Conservation (phyloP, 2,113 vertebrate genomes). For the Anguilla japonica region DNA sequence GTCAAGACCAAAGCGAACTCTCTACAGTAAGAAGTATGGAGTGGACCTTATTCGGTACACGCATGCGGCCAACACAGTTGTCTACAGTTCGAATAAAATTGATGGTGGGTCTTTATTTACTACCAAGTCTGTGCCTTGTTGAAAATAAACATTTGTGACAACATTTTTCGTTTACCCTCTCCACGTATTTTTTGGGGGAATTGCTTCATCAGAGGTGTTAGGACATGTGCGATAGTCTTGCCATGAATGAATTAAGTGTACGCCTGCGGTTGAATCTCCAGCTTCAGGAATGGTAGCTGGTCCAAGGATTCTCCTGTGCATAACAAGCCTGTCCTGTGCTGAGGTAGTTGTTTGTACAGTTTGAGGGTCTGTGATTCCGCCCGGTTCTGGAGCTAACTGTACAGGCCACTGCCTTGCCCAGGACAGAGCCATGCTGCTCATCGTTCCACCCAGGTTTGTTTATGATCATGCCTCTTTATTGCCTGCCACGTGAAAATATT, state of each 20-base stretch:
- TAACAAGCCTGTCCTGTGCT: conserved; percentile 83
- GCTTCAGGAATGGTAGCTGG: not conserved
- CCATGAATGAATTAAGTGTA: not conserved
- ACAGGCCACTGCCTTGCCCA: conserved; percentile 99
- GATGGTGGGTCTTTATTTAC: conserved; percentile 80
- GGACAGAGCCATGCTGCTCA: conserved; percentile 73
- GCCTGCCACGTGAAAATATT: not conserved
- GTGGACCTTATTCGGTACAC: conserved; percentile 99
- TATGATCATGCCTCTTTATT: not conserved
- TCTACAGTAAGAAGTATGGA: conserved; percentile 99
- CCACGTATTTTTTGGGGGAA: not conserved
- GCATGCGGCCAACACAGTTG: conserved; percentile 97
- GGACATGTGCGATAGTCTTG: not conserved
- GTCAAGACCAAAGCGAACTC: conserved; percentile 90
- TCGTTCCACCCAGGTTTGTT: conserved; percentile 16
- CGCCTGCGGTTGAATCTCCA: not conserved
- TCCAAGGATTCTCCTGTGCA: not conserved
- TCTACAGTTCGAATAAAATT: conserved; percentile 99
- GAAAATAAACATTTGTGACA: not conserved
- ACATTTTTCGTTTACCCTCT: not conserved
- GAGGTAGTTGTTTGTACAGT: conserved; percentile 99
- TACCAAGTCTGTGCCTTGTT: not conserved
- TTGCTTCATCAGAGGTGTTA: not conserved
- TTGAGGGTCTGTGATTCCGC: conserved; percentile 99
- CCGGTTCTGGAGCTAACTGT: conserved; percentile 99